Percentiles rank a stretch among this genome's conserved stretches.
Evolutionary conservation across 2,113 vertebrate species (phyloP).

Genomic region (Silurus glanis): DNA sequence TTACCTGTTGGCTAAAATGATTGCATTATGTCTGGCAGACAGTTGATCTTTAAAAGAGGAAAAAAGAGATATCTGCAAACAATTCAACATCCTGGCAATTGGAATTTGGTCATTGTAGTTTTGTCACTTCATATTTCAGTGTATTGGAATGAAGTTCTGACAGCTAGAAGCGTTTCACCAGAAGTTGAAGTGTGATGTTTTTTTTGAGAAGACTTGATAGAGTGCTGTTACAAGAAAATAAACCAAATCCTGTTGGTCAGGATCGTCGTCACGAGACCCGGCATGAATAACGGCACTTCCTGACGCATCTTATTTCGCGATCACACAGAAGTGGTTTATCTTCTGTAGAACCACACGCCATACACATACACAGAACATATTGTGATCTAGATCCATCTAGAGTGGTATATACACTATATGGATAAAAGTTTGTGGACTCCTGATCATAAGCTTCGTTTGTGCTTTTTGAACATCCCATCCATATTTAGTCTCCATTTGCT

Average conservation of each 20-base stretch:
- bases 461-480: too few species aligned
- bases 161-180: background rate
- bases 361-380: too few species aligned
- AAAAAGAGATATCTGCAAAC: background rate
- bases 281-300: background rate
- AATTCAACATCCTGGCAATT: background rate
- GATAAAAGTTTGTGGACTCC: too few species aligned
- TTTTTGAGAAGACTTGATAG: background rate
- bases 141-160: background rate
- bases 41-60: background rate
- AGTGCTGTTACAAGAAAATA: background rate
- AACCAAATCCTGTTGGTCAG: background rate
- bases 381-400: too few species aligned
- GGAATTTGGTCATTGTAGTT: background rate
- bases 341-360: too few species aligned
- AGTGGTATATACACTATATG: too few species aligned
- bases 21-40: background rate
- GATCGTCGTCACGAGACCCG: background rate
- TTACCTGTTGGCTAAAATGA: constrained; percentile 1
- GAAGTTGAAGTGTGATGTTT: background rate
- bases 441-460: too few species aligned
- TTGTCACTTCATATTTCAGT: background rate
- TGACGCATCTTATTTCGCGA: too few species aligned
- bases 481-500: too few species aligned
- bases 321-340: background rate